Conservation (phyloP, 2,797 vertebrate species). For the Macrochelys suwanniensis region DNA sequence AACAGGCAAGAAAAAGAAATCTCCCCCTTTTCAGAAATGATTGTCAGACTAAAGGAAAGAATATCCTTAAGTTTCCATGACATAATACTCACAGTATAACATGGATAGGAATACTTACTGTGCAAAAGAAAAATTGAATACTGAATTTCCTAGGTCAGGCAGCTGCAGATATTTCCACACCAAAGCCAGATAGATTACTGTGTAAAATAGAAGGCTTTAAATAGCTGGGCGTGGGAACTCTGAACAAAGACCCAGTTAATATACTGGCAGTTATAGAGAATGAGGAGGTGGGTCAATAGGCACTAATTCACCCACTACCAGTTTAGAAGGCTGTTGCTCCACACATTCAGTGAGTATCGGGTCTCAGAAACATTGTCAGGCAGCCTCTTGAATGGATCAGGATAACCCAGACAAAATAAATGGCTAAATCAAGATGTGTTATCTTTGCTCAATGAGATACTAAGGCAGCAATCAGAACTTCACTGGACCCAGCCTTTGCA, state of each 20-base stretch:
- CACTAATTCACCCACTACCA: not conserved
- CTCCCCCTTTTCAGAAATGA: not conserved
- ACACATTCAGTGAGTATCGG: not conserved
- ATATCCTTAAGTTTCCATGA: not conserved
- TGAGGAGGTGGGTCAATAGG: not conserved
- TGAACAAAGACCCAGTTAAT: not conserved
- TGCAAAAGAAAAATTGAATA: not conserved
- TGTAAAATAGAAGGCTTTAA: not conserved
- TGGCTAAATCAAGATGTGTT: not conserved
- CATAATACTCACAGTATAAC: not conserved
- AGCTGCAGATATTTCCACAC: not conserved
- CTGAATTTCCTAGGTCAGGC: not conserved
- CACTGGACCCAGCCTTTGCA: not conserved
- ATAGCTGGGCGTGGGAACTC: accelerated
- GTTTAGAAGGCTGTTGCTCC: not conserved
- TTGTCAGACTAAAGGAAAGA: not conserved
- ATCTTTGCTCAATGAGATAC: not conserved
- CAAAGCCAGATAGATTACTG: not conserved
- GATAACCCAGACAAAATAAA: not conserved
- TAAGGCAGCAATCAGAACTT: not conserved
- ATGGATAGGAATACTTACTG: not conserved
- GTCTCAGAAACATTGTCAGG: too few relatives aligned
- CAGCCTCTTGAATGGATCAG: too few relatives aligned
- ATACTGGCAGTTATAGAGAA: not conserved
- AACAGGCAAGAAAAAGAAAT: accelerated